Evolutionary conservation across 2,888 invertebrate genomes (phyloP).

Genomic region (Aproaerema taeniolella): DNA sequence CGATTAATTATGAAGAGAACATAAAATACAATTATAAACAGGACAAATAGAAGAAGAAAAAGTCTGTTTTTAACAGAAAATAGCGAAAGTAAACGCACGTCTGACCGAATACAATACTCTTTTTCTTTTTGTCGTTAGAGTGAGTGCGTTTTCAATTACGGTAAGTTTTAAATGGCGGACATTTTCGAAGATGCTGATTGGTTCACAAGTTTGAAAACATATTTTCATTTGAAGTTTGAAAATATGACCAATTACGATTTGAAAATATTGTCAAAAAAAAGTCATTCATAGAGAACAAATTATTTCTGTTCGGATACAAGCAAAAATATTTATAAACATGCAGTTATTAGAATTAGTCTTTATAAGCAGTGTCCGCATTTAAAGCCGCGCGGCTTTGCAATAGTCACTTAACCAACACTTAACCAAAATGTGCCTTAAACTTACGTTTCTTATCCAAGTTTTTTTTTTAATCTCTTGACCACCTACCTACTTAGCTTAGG

Average conservation of each 20-base stretch:
- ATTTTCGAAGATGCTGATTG: neutral
- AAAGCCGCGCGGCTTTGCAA: too few species aligned
- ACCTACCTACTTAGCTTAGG: too few species aligned
- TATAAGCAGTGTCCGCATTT: too few species aligned
- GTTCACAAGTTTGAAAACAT: neutral
- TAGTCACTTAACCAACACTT: too few species aligned
- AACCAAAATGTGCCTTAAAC: too few species aligned
- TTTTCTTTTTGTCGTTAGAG: conserved; percentile 27
- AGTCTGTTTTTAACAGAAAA: conserved; percentile 32
- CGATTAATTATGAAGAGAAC: conserved; percentile 24
- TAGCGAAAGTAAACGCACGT: conserved; percentile 35
- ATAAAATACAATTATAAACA: conserved; percentile 25
- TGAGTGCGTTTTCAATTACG: conserved; percentile 22
- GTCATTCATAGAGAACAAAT: neutral
- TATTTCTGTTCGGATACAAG: conserved; percentile 1
- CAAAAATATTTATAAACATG: neutral
- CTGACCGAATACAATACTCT: conserved; percentile 36
- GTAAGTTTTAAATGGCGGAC: conserved; percentile 2
- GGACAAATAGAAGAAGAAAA: conserved; percentile 22
- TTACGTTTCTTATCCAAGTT: too few species aligned
- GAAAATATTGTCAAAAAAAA: too few species aligned
- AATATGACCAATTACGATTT: too few species aligned
- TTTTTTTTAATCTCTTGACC: too few species aligned
- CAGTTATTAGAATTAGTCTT: too few species aligned
- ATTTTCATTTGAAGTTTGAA: too few species aligned